These are phyloP conservation scores for Euphydryas editha DNA, from an alignment of 2,888 invertebrate species.

Conservation along the genomic window DNA sequence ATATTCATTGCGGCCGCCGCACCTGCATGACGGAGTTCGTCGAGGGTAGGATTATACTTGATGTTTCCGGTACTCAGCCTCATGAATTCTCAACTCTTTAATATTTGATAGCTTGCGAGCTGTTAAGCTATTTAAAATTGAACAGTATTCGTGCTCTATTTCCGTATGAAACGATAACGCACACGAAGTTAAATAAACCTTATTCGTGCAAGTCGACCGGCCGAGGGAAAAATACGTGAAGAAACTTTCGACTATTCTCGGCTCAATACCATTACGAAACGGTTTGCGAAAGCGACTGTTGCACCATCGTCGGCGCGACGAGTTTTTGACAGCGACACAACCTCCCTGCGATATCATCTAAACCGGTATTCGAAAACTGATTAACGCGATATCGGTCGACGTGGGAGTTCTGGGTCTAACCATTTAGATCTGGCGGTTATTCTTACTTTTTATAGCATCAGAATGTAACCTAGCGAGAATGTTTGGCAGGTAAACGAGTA, in stretches of 20 bases:
- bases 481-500: conserved; percentile 66
- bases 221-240: conserved; percentile 60
- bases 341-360: conserved; percentile 46
- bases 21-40: conserved; percentile 24
- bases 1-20: conserved; percentile 31
- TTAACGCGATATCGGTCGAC: conserved; percentile 42
- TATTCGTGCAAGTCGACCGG: conserved; percentile 36
- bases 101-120: conserved; percentile 17
- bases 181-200: conserved; percentile 19
- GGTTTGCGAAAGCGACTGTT: conserved; percentile 74
- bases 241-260: conserved; percentile 76
- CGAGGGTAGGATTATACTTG: conserved; percentile 27
- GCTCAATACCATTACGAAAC: conserved; percentile 66
- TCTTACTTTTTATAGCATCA: conserved; percentile 46
- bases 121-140: background rate
- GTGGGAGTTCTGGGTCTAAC: conserved; percentile 41
- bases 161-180: conserved; percentile 18
- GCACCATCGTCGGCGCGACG: conserved; percentile 54
- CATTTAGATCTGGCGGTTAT: conserved; percentile 18
- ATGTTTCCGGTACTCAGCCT: conserved; percentile 30
- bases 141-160: conserved; percentile 1
- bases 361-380: conserved; percentile 45
- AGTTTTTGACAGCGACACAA: conserved; percentile 51
- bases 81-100: conserved; percentile 23
- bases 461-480: conserved; percentile 62